Evolutionary conservation across 1,140 invertebrate genomes (phyloP).

Genomic region (Drosophila chauvacae): DNA sequence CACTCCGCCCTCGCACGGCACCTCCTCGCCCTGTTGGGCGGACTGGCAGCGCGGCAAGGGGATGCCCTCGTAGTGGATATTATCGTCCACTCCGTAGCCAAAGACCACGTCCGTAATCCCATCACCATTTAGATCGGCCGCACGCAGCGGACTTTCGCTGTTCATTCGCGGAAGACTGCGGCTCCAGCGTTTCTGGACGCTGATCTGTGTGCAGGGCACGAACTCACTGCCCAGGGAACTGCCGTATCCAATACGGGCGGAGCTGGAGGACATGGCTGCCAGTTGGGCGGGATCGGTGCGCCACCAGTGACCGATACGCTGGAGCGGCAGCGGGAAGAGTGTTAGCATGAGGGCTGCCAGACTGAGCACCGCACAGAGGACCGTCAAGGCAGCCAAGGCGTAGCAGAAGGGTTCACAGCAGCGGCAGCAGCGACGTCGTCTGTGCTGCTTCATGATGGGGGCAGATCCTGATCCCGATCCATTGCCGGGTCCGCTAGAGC

Average conservation of each 20-base stretch:
- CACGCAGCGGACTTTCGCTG: conserved; percentile 90
- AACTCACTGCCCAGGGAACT: conserved; percentile 81
- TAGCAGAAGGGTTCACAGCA: conserved; percentile 88
- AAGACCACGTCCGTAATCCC: conserved; percentile 90
- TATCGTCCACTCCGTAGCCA: conserved; percentile 89
- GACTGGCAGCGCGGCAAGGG: conserved; percentile 77
- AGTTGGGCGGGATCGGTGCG: conserved; percentile 46
- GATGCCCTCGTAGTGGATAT: conserved; percentile 79
- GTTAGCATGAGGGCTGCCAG: conserved; percentile 89
- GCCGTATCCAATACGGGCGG: conserved; percentile 48
- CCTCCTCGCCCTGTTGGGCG: conserved; percentile 72
- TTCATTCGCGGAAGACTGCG: conserved; percentile 90
- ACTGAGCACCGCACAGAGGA: conserved; percentile 86
- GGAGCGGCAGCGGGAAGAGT: conserved; percentile 87
- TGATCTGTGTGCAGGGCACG: conserved; percentile 89
- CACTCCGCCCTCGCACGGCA: conserved; percentile 91
- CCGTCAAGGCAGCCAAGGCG: conserved; percentile 86
- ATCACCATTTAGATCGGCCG: conserved; percentile 91
- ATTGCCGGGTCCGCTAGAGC: conserved; percentile 51
- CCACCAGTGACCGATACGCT: conserved; percentile 87
- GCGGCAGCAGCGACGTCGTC: conserved; percentile 85
- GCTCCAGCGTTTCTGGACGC: conserved; percentile 89
- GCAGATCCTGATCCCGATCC: conserved; percentile 76
- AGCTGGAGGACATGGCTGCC: conserved; percentile 8
- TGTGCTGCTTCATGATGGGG: conserved; percentile 85